Conservation (phyloP, 2,113 vertebrate species). For the Otis tarda region DNA sequence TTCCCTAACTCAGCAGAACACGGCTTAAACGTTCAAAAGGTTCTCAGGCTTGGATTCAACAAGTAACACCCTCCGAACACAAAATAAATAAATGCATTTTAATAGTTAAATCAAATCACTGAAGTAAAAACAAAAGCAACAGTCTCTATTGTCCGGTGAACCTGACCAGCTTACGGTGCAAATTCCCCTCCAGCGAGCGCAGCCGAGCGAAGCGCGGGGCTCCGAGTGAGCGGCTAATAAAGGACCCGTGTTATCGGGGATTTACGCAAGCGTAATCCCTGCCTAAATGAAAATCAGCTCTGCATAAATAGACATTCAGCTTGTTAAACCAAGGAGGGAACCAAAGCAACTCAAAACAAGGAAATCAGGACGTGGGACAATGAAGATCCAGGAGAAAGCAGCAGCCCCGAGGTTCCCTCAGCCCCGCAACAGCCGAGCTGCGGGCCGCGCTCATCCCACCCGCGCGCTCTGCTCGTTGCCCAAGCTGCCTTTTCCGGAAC, state of each 20-base stretch:
- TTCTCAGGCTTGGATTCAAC: not conserved
- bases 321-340: not conserved
- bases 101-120: not conserved
- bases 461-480: not conserved
- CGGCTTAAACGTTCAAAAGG: rapidly evolving
- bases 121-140: not conserved
- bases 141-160: not conserved
- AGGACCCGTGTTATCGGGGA: not conserved
- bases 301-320: not conserved
- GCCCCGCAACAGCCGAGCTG: not conserved
- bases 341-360: not conserved
- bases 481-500: not conserved
- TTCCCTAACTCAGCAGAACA: not conserved
- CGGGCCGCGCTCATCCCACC: not conserved
- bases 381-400: not conserved
- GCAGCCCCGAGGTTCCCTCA: not conserved
- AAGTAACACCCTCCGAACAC: not conserved
- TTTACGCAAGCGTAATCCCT: not conserved
- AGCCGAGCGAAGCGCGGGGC: not conserved
- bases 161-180: not conserved
- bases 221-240: not conserved
- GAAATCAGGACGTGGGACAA: not conserved
- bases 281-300: not conserved
- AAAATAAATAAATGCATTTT: not conserved
- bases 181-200: not conserved